These are phyloP conservation scores for Phyllopteryx taeniolatus DNA, from an alignment of 2,113 vertebrate genomes.

Conservation along the genomic window DNA sequence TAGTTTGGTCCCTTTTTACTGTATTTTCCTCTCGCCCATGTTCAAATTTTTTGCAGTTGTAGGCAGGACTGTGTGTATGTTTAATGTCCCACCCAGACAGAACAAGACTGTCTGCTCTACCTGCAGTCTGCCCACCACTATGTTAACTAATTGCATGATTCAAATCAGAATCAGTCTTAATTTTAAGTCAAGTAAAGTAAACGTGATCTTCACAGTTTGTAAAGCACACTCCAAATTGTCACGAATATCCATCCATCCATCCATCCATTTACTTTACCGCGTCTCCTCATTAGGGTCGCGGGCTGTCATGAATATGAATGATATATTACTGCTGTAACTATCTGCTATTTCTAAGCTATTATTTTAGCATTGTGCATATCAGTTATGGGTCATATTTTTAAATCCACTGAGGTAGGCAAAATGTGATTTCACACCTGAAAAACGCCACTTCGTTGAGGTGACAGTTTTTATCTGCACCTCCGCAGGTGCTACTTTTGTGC, in stretches of 20 bases:
- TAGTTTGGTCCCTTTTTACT: not conserved
- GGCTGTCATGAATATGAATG: not conserved
- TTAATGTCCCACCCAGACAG: not conserved
- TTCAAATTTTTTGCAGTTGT: not conserved
- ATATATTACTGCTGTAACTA: not conserved
- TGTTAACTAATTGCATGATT: not conserved
- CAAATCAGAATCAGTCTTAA: not conserved
- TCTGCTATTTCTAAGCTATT: not conserved
- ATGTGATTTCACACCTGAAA: slow-evolving; percentile 9
- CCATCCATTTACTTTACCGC: too few species aligned
- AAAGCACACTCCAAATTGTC: not conserved
- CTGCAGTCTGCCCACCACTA: not conserved
- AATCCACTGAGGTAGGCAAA: slow-evolving; percentile 25
- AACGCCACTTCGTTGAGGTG: slow-evolving; percentile 23
- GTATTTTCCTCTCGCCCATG: slow-evolving; percentile 2
- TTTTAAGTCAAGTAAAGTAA: not conserved
- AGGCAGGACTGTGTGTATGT: not conserved
- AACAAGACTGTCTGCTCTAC: not conserved
- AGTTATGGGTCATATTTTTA: slow-evolving; percentile 7
- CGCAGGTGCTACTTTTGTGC: slow-evolving; percentile 58
- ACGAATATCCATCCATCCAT: not conserved
- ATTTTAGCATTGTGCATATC: slow-evolving; percentile 8
- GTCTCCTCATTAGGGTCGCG: too few species aligned
- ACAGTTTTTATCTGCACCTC: slow-evolving; percentile 56
- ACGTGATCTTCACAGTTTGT: not conserved